Conservation (phyloP, 2,113 vertebrate species). For the Carlito syrichta region DNA sequence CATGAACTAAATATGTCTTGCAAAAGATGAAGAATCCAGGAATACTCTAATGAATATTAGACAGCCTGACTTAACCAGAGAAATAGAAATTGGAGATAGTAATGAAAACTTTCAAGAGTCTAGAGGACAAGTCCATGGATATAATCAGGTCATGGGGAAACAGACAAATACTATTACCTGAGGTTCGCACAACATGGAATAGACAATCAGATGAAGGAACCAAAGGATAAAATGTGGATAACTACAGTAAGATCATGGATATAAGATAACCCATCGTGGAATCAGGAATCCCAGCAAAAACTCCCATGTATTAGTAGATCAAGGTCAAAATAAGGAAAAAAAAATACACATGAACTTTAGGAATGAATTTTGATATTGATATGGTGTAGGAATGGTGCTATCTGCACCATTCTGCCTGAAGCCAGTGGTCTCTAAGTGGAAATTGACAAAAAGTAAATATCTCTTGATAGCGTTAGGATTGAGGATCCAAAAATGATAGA, state of each 20-base stretch:
- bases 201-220: background rate
- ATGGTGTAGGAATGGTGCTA: background rate
- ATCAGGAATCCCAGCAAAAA: background rate
- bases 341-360: background rate
- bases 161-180: background rate
- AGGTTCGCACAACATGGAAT: background rate
- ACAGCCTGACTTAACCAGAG: background rate
- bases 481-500: background rate
- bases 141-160: background rate
- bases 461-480: background rate
- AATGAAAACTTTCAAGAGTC: background rate
- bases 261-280: background rate
- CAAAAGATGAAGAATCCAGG: background rate
- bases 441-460: background rate
- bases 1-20: background rate
- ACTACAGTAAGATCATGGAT: fast-evolving
- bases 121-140: background rate
- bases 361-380: background rate
- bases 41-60: background rate
- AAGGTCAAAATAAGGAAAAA: background rate
- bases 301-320: background rate
- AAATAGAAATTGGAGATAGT: background rate
- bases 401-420: background rate
- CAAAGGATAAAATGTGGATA: background rate
- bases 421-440: background rate